Conservation (phyloP, 2,797 vertebrate species). For the Alexandromys oeconomus region DNA sequence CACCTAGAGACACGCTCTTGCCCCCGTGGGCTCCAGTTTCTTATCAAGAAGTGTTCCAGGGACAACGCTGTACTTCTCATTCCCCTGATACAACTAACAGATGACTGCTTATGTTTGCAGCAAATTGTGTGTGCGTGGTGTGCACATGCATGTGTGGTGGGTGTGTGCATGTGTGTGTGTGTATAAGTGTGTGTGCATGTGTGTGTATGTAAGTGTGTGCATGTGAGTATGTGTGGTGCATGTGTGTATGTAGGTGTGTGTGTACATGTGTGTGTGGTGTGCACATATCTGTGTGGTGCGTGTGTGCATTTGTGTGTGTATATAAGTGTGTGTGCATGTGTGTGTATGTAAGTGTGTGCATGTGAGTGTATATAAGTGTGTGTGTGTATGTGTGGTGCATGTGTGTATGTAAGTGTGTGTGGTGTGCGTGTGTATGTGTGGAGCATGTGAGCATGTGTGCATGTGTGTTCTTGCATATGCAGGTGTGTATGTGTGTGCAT, state of each 20-base stretch:
- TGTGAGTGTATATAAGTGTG: neutral
- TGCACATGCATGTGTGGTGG: neutral
- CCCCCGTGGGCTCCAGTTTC: neutral
- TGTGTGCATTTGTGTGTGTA: too few species aligned
- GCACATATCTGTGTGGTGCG: neutral
- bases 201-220: too few species aligned
- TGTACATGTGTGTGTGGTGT: neutral
- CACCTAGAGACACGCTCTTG: neutral
- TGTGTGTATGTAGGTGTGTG: neutral
- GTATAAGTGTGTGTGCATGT: neutral
- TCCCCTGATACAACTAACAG: neutral
- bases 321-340: neutral
- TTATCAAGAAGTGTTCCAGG: neutral
- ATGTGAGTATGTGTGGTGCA: too few species aligned
- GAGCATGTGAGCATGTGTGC: rapidly evolving
- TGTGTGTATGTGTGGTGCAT: neutral
- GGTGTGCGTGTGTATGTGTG: neutral
- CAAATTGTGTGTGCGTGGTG: neutral
- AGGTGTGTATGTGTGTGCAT: neutral
- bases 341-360: neutral
- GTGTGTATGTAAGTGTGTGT: neutral
- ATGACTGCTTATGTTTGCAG: neutral
- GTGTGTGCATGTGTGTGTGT: neutral
- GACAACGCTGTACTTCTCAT: neutral
- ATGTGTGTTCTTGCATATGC: neutral